Evolutionary conservation across 2,113 vertebrate species (phyloP).

Genomic region (Indicator indicator): DNA sequence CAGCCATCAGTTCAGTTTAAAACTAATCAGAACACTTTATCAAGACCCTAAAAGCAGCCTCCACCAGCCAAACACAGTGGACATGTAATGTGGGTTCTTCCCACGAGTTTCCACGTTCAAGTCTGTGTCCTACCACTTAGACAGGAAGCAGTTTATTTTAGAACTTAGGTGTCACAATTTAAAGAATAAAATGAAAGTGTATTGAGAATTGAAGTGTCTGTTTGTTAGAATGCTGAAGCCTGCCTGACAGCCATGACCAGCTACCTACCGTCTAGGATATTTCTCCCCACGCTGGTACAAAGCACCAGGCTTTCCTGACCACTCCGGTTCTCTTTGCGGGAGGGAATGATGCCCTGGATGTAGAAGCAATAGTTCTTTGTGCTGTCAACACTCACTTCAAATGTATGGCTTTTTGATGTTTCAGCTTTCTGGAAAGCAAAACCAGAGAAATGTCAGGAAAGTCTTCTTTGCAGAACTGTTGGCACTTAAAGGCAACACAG

Average conservation of each 20-base stretch:
- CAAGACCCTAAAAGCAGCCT: background rate
- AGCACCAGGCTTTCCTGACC: conserved; percentile 75
- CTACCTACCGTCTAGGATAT: conserved; percentile 51
- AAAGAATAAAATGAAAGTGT: background rate
- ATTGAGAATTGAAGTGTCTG: background rate
- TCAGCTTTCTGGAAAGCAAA: conserved; percentile 78
- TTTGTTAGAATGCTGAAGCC: background rate
- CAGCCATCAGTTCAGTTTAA: background rate
- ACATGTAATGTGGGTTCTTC: background rate
- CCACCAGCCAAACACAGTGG: background rate
- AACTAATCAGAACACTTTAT: background rate
- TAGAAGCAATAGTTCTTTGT: conserved; percentile 87
- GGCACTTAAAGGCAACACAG: background rate
- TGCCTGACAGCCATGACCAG: background rate
- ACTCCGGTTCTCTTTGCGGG: conserved; percentile 71
- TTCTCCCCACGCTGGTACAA: conserved; percentile 68
- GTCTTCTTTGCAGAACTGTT: background rate
- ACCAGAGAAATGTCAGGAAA: background rate
- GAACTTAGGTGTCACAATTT: background rate
- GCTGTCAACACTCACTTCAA: conserved; percentile 79
- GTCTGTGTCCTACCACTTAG: background rate
- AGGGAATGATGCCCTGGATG: conserved; percentile 78
- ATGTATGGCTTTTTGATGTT: conserved; percentile 54
- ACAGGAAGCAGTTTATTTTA: background rate
- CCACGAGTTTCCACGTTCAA: background rate